Percentiles rank a stretch among this genome's conserved stretches.
phyloP scores from a whole-genome alignment of 2,797 vertebrate species.

The Leptodactylus fallax region DNA sequence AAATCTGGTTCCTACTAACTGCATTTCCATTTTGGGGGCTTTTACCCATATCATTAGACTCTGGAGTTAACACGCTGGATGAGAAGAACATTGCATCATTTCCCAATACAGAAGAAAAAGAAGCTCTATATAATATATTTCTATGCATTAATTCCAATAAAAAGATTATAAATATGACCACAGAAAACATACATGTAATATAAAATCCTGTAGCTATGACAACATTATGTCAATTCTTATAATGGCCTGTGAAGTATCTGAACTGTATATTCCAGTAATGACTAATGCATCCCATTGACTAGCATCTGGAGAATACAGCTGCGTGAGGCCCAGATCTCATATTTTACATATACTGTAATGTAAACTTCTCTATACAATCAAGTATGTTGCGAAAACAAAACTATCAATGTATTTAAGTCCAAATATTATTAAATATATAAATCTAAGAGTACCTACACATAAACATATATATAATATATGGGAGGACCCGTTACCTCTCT shows the following conservation, averaged over 20 bases:
- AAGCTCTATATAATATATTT: constrained; percentile 9
- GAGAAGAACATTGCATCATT: constrained; percentile 6
- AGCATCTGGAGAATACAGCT: constrained; percentile 37
- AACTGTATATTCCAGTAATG: constrained; percentile 23
- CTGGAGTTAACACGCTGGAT: not conserved
- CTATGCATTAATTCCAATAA: constrained; percentile 9
- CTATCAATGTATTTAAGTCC: not conserved
- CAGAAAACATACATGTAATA: not conserved
- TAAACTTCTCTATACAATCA: not conserved
- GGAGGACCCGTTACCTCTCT: too few relatives aligned
- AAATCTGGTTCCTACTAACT: not conserved
- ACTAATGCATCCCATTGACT: constrained; percentile 39
- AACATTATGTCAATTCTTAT: constrained; percentile 28
- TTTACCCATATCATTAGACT: constrained; percentile 22
- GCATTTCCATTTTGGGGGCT: not conserved
- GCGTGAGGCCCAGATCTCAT: constrained; percentile 8
- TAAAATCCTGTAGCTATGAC: constrained; percentile 28
- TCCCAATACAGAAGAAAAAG: not conserved
- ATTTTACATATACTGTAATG: constrained; percentile 14
- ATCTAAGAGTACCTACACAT: too few relatives aligned
- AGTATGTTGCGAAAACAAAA: not conserved
- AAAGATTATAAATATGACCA: not conserved
- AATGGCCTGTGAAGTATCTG: not conserved
- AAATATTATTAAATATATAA: not conserved
- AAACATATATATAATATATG: too few relatives aligned